phyloP scores from a whole-genome alignment of 2,113 vertebrate species.

The Dipodomys spectabilis region DNA sequence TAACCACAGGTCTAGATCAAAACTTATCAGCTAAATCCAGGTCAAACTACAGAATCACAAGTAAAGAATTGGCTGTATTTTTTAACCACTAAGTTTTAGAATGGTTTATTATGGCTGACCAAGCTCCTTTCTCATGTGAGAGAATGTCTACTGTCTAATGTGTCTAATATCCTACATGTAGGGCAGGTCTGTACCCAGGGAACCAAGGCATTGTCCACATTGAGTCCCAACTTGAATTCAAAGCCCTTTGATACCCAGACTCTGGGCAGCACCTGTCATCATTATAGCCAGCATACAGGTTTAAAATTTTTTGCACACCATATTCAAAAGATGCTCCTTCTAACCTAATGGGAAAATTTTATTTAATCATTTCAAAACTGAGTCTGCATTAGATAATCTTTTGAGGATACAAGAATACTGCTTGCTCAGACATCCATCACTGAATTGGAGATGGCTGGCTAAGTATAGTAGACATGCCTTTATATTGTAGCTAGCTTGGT shows the following conservation, averaged over 20 bases:
- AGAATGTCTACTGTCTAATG: too few relatives aligned
- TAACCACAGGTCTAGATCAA: background rate
- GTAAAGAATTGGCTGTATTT: background rate
- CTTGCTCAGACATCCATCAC: background rate
- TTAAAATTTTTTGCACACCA: background rate
- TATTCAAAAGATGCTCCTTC: background rate
- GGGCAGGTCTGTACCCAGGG: too few relatives aligned
- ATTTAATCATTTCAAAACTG: background rate
- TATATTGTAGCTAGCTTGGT: rapidly evolving
- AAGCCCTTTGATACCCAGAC: background rate
- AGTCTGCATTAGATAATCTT: background rate
- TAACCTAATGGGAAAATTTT: background rate
- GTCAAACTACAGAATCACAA: background rate
- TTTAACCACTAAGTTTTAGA: background rate
- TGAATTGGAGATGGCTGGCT: background rate
- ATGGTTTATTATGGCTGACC: background rate
- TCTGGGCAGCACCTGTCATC: background rate
- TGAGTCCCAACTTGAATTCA: background rate
- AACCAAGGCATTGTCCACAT: rapidly evolving
- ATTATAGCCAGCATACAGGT: rapidly evolving
- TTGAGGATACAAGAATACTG: background rate
- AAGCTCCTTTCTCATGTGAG: rapidly evolving
- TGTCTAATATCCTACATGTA: too few relatives aligned
- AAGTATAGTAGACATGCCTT: background rate
- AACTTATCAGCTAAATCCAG: background rate